Conservation (phyloP, 1,140 invertebrate species). For the Procambarus virginalis region DNA sequence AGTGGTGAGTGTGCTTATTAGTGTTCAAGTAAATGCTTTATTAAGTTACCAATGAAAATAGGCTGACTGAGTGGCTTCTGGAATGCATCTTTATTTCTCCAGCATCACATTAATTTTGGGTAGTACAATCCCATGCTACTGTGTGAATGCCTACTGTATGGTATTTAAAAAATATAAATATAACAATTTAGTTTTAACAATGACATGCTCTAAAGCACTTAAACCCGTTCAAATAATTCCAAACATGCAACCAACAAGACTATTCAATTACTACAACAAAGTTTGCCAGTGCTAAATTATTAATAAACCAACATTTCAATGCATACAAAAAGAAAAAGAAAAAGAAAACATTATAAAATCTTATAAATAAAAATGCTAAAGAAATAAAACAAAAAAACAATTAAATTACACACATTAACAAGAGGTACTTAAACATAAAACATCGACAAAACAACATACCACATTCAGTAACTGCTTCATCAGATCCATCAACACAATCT, state of each 20-base stretch:
- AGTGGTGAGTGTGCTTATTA: too few relatives aligned
- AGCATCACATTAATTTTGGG: too few relatives aligned
- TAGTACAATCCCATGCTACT: too few relatives aligned
- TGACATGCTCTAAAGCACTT: not conserved
- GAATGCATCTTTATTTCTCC: too few relatives aligned
- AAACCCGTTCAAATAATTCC: not conserved
- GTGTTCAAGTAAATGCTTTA: too few relatives aligned
- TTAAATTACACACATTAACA: too few relatives aligned
- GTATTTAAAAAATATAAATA: too few relatives aligned
- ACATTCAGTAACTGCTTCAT: slow-evolving; percentile 70
- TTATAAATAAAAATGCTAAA: not conserved
- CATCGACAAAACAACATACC: slow-evolving; percentile 37
- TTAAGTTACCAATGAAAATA: too few relatives aligned
- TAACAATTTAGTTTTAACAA: not conserved
- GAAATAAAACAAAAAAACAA: not conserved
- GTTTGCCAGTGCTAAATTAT: not conserved
- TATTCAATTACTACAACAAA: not conserved
- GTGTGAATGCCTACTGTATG: too few relatives aligned
- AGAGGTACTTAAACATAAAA: too few relatives aligned
- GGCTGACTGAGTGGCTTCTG: too few relatives aligned
- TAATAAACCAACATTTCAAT: too few relatives aligned
- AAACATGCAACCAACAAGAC: not conserved
- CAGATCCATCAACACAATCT: slow-evolving; percentile 73
- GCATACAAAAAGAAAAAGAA: not conserved
- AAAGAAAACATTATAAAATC: not conserved